Evolutionary conservation across 1,140 invertebrate species (phyloP), one percentile per base, ranked within the genome.

Genomic region (Drosophila orosa): DNA sequence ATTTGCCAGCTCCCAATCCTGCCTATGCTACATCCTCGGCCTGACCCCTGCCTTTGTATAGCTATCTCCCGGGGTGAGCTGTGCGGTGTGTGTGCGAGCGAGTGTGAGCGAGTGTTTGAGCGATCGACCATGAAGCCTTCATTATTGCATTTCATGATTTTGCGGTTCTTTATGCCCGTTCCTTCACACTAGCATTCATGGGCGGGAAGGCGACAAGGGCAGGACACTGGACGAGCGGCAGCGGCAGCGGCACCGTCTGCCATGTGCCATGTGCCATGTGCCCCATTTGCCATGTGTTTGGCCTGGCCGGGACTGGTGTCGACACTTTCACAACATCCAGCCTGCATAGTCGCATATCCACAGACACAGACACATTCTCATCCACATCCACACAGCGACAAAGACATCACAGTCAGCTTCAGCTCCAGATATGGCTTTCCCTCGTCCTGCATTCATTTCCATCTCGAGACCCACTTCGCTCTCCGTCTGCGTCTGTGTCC

Each of bases 141-240:
- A 89, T 89, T 89, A 89, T 89, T 89, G 84, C 84, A 89, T 89
- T 89, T 84, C 76, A 89, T 89, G 84, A 89, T 89, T 89, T 89
- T 89, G 84, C 80, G 84, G 84, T 89, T 89, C 84, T 89, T 89
- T 89, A 89, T 89, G 84, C 84, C 74, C 66, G 47, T 72, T 83
- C 72, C 72, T 80, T 73, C 60, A 74, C 60, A 85, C 69, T 44
- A 37, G 25, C 37, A 66, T 29, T 25, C 31, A 33, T 35, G 24
- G 59, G 68, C 33, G 68, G 44, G 25, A 39, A 50, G 33, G n/a
- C 31, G 19, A 10, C 31, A n/a, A 33, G n/a, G 25, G 17, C 35
- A 52, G 69, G 55, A 44, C 47, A 68, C 17, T 57, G 63, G 33
- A 58, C 35, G 75, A 42, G 25, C n/a, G 9, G 33, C 27, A 58